phyloP scores from a whole-genome alignment of 2,888 invertebrate genomes.

The Mythimna lalbum region DNA sequence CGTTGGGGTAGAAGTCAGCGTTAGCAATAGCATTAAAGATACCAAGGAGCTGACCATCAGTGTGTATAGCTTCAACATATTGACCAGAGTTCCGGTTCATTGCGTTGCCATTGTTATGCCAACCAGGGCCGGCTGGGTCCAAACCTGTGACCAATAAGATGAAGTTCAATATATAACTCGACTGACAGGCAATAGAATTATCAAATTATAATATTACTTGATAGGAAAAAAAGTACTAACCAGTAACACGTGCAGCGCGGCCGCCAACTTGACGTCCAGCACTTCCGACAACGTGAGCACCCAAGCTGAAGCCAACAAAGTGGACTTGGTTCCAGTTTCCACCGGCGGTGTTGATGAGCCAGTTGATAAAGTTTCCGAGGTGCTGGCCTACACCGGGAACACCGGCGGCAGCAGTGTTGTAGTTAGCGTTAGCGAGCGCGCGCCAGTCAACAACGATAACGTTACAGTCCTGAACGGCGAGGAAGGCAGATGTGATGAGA shows the following conservation, averaged over 20 bases:
- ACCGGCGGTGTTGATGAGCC: conserved; percentile 77
- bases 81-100: conserved; percentile 68
- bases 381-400: conserved; percentile 76
- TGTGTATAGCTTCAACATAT: conserved; percentile 80
- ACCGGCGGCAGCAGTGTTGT: conserved; percentile 69
- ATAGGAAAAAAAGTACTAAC: conserved; percentile 65
- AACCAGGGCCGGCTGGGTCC: conserved; percentile 79
- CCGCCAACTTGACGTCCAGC: conserved; percentile 75
- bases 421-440: conserved; percentile 68
- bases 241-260: conserved; percentile 76
- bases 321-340: conserved; percentile 82
- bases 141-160: conserved; percentile 70
- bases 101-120: conserved; percentile 68
- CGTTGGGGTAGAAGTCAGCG: conserved; percentile 81
- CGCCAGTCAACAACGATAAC: conserved; percentile 83
- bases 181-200: too few species aligned
- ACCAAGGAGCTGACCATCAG: conserved; percentile 76
- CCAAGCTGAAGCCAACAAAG: conserved; percentile 83
- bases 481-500: conserved; percentile 74
- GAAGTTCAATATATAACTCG: too few species aligned
- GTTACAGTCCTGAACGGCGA: conserved; percentile 74
- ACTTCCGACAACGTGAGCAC: conserved; percentile 82
- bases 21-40: conserved; percentile 70
- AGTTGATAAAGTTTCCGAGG: conserved; percentile 78
- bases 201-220: too few species aligned